Conservation (phyloP, 2,113 vertebrate genomes). For the Piprites chloris region DNA sequence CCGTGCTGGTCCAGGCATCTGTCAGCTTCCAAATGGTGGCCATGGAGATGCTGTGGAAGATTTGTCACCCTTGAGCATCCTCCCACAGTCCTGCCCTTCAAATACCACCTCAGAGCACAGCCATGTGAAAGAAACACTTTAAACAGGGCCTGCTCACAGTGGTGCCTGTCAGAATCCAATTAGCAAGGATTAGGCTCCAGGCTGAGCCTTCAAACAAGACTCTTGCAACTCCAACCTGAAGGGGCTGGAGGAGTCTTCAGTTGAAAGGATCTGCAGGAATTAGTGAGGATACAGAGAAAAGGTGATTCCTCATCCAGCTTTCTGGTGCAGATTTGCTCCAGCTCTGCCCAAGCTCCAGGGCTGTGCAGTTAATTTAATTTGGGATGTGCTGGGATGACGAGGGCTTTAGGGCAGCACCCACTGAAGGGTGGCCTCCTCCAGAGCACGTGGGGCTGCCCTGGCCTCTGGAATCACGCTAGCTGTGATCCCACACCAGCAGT, state of each 20-base stretch:
- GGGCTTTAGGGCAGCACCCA: background rate
- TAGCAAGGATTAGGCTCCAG: background rate
- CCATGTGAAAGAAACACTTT: background rate
- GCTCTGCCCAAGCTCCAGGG: background rate
- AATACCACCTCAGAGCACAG: background rate
- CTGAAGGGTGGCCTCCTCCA: background rate
- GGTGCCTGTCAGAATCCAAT: background rate
- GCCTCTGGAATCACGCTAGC: background rate
- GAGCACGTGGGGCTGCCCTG: background rate
- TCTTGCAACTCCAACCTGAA: background rate
- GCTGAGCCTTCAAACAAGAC: slow-evolving; percentile 17
- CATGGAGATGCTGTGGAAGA: background rate
- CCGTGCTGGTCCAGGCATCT: accelerated
- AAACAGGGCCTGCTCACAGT: background rate
- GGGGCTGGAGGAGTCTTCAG: background rate
- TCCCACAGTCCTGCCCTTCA: background rate
- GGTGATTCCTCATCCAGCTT: slow-evolving; percentile 41
- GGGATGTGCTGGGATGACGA: background rate
- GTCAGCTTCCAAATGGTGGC: background rate
- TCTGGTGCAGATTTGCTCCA: background rate
- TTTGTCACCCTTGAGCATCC: background rate
- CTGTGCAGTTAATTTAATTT: background rate
- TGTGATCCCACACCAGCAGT: background rate
- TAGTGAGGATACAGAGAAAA: slow-evolving; percentile 9
- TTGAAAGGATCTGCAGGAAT: slow-evolving; percentile 48